phyloP scores from a whole-genome alignment of 2,113 vertebrate genomes.

The Cryptomyrus ogoouensis region DNA sequence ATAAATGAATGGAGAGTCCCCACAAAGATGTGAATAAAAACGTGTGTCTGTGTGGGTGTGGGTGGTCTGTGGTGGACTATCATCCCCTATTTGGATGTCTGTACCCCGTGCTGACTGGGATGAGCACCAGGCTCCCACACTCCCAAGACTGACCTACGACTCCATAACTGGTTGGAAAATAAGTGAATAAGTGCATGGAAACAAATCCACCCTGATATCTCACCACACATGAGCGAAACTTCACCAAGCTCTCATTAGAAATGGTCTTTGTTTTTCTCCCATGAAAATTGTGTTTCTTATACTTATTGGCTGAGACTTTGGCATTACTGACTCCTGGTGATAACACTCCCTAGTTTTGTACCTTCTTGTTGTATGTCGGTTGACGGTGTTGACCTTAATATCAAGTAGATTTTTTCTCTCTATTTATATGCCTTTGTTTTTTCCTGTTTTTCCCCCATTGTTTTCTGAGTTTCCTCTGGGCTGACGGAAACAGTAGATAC shows the following conservation, averaged over 20 bases:
- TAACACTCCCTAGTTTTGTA: background rate
- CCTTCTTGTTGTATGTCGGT: conserved; percentile 3
- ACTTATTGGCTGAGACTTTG: background rate
- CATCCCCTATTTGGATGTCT: background rate
- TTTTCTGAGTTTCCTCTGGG: conserved; percentile 33
- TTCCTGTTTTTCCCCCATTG: conserved; percentile 33
- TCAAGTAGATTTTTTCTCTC: conserved; percentile 43
- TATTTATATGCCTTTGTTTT: conserved; percentile 32
- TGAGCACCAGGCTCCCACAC: background rate
- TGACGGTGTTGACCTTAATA: conserved; percentile 24
- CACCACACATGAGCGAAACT: background rate
- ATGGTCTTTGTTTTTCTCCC: background rate
- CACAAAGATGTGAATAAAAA: background rate
- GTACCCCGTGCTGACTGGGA: background rate
- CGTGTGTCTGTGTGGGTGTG: background rate
- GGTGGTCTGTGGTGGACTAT: background rate
- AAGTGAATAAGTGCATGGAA: background rate
- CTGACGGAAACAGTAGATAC: background rate
- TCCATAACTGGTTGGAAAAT: background rate
- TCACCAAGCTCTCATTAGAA: background rate
- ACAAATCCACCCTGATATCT: background rate
- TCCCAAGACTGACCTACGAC: background rate
- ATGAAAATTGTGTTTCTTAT: too few relatives aligned
- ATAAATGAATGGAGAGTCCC: too few relatives aligned
- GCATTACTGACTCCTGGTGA: background rate